Evolutionary conservation across 2,113 vertebrate species (phyloP).

Genomic region (Pseudolaguvia tuberculata): DNA sequence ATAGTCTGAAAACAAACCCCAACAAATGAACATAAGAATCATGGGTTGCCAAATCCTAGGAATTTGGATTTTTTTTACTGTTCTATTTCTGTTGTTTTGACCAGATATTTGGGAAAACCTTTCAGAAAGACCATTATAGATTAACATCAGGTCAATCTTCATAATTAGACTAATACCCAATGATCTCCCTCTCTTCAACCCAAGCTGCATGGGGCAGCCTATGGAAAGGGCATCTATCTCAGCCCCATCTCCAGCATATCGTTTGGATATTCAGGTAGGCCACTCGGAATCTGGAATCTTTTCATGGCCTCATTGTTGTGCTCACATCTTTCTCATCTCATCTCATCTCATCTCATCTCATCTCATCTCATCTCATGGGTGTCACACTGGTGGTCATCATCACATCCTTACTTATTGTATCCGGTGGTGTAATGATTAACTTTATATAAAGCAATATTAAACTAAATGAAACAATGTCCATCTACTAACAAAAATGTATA

Average conservation of each 20-base stretch:
- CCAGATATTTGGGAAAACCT: not conserved
- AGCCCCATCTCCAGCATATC: constrained; percentile 99
- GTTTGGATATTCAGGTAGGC: constrained; percentile 99
- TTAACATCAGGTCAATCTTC: not conserved
- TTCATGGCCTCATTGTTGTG: constrained; percentile 9
- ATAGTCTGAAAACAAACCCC: no score
- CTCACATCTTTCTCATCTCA: constrained; percentile 18
- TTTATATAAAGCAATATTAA: no score
- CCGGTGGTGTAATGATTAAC: not conserved
- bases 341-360: constrained; percentile 15
- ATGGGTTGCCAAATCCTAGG: no score
- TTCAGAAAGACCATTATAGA: no score
- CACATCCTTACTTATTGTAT: not conserved
- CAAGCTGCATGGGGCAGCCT: constrained; percentile 99
- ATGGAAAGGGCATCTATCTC: constrained; percentile 99
- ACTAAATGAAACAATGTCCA: no score
- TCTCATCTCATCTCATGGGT: not conserved
- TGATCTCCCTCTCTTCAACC: constrained; percentile 73
- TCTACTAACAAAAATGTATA: no score
- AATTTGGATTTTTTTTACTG: not conserved
- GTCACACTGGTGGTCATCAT: constrained; percentile 3
- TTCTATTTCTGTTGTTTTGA: not conserved
- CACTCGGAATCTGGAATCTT: not conserved
- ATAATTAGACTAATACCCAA: constrained; percentile 13
- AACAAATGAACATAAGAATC: no score